phyloP scores from a whole-genome alignment of 1,140 invertebrate species.

The Achroia grisella region DNA sequence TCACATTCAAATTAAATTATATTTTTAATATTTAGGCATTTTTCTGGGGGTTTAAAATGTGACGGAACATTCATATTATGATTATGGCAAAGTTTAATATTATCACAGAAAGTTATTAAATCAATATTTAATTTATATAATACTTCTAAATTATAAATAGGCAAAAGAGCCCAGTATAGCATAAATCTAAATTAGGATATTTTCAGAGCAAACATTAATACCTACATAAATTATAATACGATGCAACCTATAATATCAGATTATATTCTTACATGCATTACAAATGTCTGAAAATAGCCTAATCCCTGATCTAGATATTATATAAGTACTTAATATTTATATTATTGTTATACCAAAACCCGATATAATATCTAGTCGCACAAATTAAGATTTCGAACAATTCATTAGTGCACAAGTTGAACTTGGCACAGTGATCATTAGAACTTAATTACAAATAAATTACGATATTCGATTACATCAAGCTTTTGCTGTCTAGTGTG shows the following conservation, averaged over 20 bases:
- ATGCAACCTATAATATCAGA: no score
- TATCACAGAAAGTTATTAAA: conserved; percentile 52
- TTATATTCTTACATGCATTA: no score
- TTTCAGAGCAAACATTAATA: background rate
- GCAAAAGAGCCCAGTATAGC: background rate
- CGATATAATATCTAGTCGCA: no score
- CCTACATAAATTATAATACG: no score
- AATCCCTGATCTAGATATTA: background rate
- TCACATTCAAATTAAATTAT: conserved; percentile 5
- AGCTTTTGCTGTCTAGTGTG: no score
- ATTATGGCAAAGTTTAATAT: conserved; percentile 40
- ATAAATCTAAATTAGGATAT: background rate
- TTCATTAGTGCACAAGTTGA: no score
- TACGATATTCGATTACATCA: no score
- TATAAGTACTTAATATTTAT: conserved; percentile 2
- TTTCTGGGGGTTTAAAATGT: conserved; percentile 8
- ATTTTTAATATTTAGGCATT: conserved; percentile 8
- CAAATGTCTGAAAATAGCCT: background rate
- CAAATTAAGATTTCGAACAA: no score
- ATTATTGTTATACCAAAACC: no score
- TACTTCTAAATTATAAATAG: conserved; percentile 27
- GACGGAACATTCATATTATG: background rate
- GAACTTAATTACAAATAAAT: no score
- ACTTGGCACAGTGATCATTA: no score
- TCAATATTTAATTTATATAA: conserved; percentile 24